Evolutionary conservation across 1,140 invertebrate genomes (phyloP).

Genomic region (Tetramorium simillimum): DNA sequence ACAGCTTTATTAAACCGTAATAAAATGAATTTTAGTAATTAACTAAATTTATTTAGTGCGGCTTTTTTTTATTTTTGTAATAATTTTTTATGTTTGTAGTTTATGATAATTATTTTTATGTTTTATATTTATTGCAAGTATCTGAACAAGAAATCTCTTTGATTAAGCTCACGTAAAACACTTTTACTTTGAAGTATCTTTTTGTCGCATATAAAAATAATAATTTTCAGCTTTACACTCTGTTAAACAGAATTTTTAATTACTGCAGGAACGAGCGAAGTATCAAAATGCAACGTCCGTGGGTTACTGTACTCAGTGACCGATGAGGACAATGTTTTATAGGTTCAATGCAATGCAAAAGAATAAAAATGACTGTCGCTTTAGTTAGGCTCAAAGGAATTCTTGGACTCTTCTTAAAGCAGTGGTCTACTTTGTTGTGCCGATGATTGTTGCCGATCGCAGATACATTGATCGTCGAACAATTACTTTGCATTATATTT

Average conservation of each 20-base stretch:
- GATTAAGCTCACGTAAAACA: constrained; percentile 6
- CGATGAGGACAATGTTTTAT: constrained; percentile 80
- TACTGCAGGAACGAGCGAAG: constrained; percentile 26
- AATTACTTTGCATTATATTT: background rate
- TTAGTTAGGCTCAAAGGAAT: constrained; percentile 81
- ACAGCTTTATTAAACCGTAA: background rate
- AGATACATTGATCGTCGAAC: background rate
- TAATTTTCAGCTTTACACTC: constrained; percentile 16
- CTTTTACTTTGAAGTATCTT: constrained; percentile 42
- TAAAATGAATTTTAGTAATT: background rate
- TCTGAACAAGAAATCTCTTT: background rate
- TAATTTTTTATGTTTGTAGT: background rate
- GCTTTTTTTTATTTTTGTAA: background rate
- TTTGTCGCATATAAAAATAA: background rate
- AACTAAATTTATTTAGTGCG: background rate
- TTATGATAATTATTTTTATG: background rate
- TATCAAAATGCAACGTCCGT: constrained; percentile 71
- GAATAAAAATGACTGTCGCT: constrained; percentile 68
- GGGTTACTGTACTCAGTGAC: constrained; percentile 79
- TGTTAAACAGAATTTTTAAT: constrained; percentile 29
- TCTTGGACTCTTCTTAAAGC: constrained; percentile 73
- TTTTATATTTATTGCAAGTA: constrained; percentile 2
- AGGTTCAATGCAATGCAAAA: constrained; percentile 80
- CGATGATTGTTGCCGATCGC: background rate
- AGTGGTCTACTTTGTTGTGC: constrained; percentile 38